Evolutionary conservation across 1,140 invertebrate genomes (phyloP).

Genomic region (Drosophila biarmipes): DNA sequence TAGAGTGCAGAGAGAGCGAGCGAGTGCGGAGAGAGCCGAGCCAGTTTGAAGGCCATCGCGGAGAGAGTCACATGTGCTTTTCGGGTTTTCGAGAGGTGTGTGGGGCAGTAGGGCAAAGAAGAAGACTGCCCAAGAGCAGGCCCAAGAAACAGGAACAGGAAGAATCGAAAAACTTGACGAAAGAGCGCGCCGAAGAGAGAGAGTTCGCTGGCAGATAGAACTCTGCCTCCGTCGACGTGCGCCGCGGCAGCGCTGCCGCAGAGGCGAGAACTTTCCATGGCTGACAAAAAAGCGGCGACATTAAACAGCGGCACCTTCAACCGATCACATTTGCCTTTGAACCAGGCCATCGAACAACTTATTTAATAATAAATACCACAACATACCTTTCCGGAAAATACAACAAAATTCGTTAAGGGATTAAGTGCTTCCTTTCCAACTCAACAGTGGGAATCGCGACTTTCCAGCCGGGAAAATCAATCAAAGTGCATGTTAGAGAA

Average conservation of each 20-base stretch:
- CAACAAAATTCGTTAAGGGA: background rate
- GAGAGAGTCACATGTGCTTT: constrained; percentile 30
- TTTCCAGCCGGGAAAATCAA: constrained; percentile 2
- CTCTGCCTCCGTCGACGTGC: constrained; percentile 28
- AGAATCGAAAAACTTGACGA: constrained; percentile 77
- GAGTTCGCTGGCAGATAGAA: constrained; percentile 52
- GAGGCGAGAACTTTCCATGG: constrained; percentile 73
- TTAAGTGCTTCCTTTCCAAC: constrained; percentile 8
- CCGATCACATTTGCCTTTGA: constrained; percentile 62
- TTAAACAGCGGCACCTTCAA: constrained; percentile 79
- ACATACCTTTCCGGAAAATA: background rate
- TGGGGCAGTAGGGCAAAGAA: constrained; percentile 75
- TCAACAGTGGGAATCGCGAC: background rate
- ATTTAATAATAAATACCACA: constrained; percentile 12
- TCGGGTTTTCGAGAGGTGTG: constrained; percentile 51
- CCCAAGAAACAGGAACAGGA: constrained; percentile 74
- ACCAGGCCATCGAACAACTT: constrained; percentile 5
- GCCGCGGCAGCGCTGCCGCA: constrained; percentile 25
- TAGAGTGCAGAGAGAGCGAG: constrained; percentile 29
- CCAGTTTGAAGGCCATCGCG: constrained; percentile 57
- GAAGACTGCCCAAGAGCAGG: constrained; percentile 39
- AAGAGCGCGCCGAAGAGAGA: constrained; percentile 23
- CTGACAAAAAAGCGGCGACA: constrained; percentile 62
- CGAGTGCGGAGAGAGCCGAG: constrained; percentile 12
- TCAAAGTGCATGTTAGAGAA: constrained; percentile 29